Percentiles rank a stretch among this genome's conserved stretches.
phyloP scores from a whole-genome alignment of 1,140 invertebrate genomes.

The Saxidomus purpurata region DNA sequence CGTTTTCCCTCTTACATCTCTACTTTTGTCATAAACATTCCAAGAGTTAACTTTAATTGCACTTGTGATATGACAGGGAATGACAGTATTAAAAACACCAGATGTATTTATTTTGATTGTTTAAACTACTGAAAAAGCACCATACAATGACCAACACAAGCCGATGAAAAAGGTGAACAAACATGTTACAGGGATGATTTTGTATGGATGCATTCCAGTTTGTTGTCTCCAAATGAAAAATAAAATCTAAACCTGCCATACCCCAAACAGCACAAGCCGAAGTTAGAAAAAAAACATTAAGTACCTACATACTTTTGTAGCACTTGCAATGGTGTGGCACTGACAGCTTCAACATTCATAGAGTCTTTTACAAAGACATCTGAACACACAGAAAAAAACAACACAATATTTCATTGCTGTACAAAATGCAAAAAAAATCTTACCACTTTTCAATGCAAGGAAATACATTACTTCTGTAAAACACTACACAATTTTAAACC shows the following conservation, averaged over 20 bases:
- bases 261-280: no score
- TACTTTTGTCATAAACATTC: no score
- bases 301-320: no score
- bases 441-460: not conserved
- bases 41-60: constrained; percentile 19
- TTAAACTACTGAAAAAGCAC: not conserved
- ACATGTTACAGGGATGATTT: no score
- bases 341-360: no score
- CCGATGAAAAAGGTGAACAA: not conserved
- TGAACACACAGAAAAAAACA: no score
- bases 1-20: no score
- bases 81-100: not conserved
- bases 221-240: no score
- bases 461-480: not conserved
- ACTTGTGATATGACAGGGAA: constrained; percentile 5
- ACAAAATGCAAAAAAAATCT: not conserved
- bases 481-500: not conserved
- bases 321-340: no score
- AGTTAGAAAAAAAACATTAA: not conserved
- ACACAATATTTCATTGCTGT: not conserved
- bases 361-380: no score
- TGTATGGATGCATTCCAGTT: no score
- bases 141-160: not conserved
- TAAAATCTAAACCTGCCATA: no score
- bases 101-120: not conserved